Evolutionary conservation across 2,888 invertebrate species (phyloP).

Genomic region (Lycophotia porphyrea): DNA sequence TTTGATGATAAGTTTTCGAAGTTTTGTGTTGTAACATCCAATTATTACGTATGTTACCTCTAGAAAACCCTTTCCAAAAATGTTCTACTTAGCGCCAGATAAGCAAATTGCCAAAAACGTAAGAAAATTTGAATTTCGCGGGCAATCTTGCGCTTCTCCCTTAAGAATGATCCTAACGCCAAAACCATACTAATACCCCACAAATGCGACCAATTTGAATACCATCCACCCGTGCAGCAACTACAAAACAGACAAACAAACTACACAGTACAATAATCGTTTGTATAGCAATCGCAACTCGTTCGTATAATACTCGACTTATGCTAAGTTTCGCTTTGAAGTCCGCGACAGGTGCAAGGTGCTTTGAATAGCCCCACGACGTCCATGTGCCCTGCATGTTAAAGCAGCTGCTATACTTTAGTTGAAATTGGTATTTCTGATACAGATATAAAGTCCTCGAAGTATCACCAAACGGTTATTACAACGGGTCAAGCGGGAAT

Average conservation of each 20-base stretch:
- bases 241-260: conserved; percentile 16
- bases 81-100: neutral
- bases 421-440: conserved; percentile 12
- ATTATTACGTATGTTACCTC: too few species aligned
- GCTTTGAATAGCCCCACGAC: conserved; percentile 50
- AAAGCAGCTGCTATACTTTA: conserved; percentile 22
- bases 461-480: neutral
- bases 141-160: too few species aligned
- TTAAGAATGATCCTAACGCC: neutral
- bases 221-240: neutral
- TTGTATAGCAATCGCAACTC: conserved; percentile 47
- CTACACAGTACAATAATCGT: conserved; percentile 27
- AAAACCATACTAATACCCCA: neutral
- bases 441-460: conserved; percentile 2
- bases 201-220: conserved; percentile 14
- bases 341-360: conserved; percentile 68
- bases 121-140: too few species aligned
- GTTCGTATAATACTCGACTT: conserved; percentile 51
- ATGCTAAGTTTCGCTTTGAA: conserved; percentile 66
- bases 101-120: too few species aligned
- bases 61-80: neutral
- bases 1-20: neutral
- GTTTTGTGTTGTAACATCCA: neutral
- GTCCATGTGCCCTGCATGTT: conserved; percentile 56
- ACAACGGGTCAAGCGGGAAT: neutral